These are phyloP conservation scores for Talpa occidentalis DNA, from an alignment of 2,113 vertebrate species.

Conservation along the genomic window DNA sequence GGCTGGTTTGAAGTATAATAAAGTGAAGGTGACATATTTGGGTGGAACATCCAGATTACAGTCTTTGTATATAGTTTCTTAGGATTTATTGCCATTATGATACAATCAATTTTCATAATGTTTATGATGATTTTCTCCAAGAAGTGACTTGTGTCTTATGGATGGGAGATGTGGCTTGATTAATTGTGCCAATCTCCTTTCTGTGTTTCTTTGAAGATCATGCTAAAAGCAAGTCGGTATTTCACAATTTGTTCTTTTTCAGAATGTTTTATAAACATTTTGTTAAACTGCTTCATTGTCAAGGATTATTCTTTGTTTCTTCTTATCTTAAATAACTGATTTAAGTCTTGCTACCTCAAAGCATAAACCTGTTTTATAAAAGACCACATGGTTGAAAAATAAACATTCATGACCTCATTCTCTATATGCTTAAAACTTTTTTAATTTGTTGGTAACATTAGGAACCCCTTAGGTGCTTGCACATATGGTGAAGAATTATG, in stretches of 20 bases:
- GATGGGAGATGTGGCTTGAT: background rate
- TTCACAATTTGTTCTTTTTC: background rate
- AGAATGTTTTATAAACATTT: background rate
- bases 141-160: constrained; percentile 18
- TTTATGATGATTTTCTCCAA: constrained; percentile 39
- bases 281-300: background rate
- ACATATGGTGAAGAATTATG: too few species aligned
- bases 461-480: too few species aligned
- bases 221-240: background rate
- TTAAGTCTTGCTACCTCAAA: too few species aligned
- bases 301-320: background rate
- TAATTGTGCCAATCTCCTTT: background rate
- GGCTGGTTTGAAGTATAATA: background rate
- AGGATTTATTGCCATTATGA: constrained; percentile 7
- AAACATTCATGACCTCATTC: too few species aligned
- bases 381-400: too few species aligned
- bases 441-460: too few species aligned
- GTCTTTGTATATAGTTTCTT: background rate
- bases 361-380: too few species aligned
- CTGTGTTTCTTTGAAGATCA: background rate
- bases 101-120: constrained; percentile 13
- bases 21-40: background rate
- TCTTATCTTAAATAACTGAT: too few species aligned
- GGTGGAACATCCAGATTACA: background rate
- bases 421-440: too few species aligned